These are phyloP conservation scores for Boleophthalmus pectinirostris DNA, from an alignment of 2,113 vertebrate genomes.

Conservation along the genomic window DNA sequence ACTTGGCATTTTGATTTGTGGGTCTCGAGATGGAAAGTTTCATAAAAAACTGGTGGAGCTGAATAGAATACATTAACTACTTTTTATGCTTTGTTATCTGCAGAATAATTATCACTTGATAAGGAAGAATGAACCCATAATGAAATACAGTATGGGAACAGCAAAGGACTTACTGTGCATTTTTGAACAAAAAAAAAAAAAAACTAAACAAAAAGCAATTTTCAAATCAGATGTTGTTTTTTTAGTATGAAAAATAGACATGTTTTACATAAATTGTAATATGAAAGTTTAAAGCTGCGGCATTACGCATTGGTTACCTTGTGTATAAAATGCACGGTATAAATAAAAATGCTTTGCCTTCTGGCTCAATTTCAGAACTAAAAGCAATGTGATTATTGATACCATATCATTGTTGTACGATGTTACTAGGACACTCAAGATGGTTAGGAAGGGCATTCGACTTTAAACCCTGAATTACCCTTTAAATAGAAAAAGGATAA, in stretches of 20 bases:
- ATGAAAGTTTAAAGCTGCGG: too few species aligned
- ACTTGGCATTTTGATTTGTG: slow-evolving; percentile 8
- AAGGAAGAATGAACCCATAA: not conserved
- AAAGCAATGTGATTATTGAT: not conserved
- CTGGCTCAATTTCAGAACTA: not conserved
- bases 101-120: slow-evolving; percentile 3
- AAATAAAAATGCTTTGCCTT: too few species aligned
- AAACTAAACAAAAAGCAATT: too few species aligned
- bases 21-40: not conserved
- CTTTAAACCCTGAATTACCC: not conserved
- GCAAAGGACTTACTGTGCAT: not conserved
- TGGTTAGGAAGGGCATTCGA: not conserved
- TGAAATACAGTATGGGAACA: slow-evolving; percentile 8
- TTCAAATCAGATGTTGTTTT: not conserved
- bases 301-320: too few species aligned
- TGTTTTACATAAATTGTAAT: too few species aligned
- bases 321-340: too few species aligned
- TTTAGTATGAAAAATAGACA: not conserved
- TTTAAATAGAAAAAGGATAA: too few species aligned
- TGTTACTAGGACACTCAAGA: not conserved
- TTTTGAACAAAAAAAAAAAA: not conserved
- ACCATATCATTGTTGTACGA: too few species aligned
- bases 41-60: not conserved
- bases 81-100: slow-evolving; percentile 11
- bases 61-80: not conserved